Evolutionary conservation across 2,797 vertebrate species (phyloP).

Genomic region (Salmo trutta): DNA sequence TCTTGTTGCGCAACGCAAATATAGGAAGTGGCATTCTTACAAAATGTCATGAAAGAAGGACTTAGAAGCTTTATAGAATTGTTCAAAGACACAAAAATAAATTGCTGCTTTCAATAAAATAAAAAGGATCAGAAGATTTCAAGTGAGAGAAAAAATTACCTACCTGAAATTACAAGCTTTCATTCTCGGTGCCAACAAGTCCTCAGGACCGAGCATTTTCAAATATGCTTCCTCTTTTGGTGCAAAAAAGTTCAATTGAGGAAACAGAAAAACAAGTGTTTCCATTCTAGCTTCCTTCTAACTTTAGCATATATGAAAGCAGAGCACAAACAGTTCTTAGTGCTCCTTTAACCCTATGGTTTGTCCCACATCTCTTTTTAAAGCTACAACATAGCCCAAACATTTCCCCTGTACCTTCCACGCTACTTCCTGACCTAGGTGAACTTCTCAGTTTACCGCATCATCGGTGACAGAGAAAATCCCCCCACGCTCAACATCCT

Average conservation of each 20-base stretch:
- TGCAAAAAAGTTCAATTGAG: conserved; percentile 87
- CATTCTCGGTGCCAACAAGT: conserved; percentile 76
- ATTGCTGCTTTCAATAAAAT: conserved; percentile 3
- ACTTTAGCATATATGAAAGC: conserved; percentile 33
- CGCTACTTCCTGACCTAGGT: conserved; percentile 67
- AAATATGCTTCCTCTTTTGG: conserved; percentile 87
- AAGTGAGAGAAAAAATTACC: conserved; percentile 25
- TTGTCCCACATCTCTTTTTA: conserved; percentile 54
- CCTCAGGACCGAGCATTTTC: conserved; percentile 79
- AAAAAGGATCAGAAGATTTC: not conserved
- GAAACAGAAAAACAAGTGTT: conserved; percentile 84
- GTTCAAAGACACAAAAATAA: not conserved
- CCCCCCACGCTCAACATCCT: conserved; percentile 57
- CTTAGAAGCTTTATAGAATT: not conserved
- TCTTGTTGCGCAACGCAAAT: conserved; percentile 29
- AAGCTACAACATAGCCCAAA: conserved; percentile 38
- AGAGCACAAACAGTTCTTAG: conserved; percentile 59
- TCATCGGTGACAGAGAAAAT: conserved; percentile 43
- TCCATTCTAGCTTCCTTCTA: conserved; percentile 78
- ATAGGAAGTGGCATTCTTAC: conserved; percentile 34
- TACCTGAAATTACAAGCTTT: conserved; percentile 84
- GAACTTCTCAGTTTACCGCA: conserved; percentile 58
- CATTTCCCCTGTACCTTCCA: conserved; percentile 64
- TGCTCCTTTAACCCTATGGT: conserved; percentile 48
- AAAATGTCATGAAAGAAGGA: not conserved